phyloP scores from a whole-genome alignment of 2,797 vertebrate genomes.

The Galaxias olidus region DNA sequence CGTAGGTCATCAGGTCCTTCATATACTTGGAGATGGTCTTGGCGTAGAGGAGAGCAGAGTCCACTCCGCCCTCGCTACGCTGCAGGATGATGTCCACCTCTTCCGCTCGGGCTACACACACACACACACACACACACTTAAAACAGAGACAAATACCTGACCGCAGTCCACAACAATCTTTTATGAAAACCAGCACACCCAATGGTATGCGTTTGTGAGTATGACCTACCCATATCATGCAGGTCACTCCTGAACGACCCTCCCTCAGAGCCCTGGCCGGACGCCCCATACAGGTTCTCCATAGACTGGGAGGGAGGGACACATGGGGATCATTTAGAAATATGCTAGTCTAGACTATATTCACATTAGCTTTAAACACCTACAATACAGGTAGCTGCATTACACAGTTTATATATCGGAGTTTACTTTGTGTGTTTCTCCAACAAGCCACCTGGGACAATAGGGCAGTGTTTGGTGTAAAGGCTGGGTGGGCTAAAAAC shows the following conservation, averaged over 20 bases:
- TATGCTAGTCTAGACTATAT: too few relatives aligned
- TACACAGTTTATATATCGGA: too few relatives aligned
- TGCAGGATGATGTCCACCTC: slow-evolving; percentile 91
- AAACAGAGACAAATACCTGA: neutral
- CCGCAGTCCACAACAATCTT: neutral
- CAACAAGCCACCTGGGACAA: neutral
- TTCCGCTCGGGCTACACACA: slow-evolving; percentile 64
- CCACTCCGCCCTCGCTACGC: slow-evolving; percentile 89
- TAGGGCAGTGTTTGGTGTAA: neutral
- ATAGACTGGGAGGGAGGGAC: slow-evolving; percentile 74
- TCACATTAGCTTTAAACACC: too few relatives aligned
- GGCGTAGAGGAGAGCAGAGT: slow-evolving; percentile 86
- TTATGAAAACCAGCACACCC: neutral
- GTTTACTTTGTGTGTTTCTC: too few relatives aligned
- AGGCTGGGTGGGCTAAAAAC: neutral
- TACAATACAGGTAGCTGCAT: too few relatives aligned
- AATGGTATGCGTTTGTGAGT: neutral
- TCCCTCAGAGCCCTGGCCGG: slow-evolving; percentile 70
- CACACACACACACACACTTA: slow-evolving; percentile 27
- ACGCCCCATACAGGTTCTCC: slow-evolving; percentile 85
- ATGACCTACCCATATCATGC: slow-evolving; percentile 68
- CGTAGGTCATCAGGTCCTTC: slow-evolving; percentile 89
- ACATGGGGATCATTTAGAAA: neutral
- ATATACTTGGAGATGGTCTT: slow-evolving; percentile 95
- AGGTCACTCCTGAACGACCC: slow-evolving; percentile 67